Conservation (phyloP, 2,113 vertebrate genomes). For the Lates calcarifer region DNA sequence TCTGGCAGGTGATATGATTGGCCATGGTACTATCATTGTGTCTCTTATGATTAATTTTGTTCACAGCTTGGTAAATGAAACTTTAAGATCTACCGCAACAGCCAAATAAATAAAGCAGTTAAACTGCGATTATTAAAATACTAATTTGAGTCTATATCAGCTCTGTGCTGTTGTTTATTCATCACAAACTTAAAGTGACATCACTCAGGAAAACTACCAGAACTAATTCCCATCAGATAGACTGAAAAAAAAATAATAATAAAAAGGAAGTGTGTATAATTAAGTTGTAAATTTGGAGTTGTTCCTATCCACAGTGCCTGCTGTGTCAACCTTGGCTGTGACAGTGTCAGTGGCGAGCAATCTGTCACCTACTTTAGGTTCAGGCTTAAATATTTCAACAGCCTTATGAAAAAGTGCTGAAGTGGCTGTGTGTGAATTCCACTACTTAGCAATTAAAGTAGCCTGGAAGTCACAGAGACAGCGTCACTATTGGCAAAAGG, state of each 20-base stretch:
- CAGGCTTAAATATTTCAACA: slow-evolving; percentile 79
- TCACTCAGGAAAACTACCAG: background rate
- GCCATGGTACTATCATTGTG: background rate
- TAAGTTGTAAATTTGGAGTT: slow-evolving; percentile 40
- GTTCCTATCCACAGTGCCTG: slow-evolving; percentile 7
- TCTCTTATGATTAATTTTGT: background rate
- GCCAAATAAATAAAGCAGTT: background rate
- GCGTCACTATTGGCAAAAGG: slow-evolving; percentile 37
- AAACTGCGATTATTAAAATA: background rate
- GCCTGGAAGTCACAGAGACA: slow-evolving; percentile 49
- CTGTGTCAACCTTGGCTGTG: slow-evolving; percentile 56
- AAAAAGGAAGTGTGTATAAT: slow-evolving; percentile 1
- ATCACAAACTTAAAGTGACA: slow-evolving; percentile 15
- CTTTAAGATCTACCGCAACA: background rate
- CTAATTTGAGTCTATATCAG: background rate
- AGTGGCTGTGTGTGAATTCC: slow-evolving; percentile 68
- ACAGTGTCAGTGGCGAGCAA: slow-evolving; percentile 47
- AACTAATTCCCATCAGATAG: background rate
- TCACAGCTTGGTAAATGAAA: background rate
- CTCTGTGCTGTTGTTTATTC: background rate
- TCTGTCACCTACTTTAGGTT: slow-evolving; percentile 71
- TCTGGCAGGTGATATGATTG: background rate
- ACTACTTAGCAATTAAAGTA: slow-evolving; percentile 80
- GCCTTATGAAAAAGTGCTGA: slow-evolving; percentile 79
- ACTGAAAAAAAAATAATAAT: background rate